These are phyloP conservation scores for Actenoides lindsayi DNA, from an alignment of 2,113 vertebrate species.

Conservation along the genomic window DNA sequence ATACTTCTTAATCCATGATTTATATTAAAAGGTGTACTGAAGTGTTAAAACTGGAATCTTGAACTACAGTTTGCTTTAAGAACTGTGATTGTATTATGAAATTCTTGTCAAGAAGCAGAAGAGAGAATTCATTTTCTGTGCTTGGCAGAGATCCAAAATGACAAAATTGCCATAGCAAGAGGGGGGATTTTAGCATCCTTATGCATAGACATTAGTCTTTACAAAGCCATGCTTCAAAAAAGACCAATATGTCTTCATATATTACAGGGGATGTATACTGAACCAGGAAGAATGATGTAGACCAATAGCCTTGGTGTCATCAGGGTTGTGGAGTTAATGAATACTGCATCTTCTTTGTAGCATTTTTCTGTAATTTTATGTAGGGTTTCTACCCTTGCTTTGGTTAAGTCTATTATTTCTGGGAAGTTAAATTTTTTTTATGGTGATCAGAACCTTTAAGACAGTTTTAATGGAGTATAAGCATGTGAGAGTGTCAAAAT, in stretches of 20 bases:
- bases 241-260: not conserved
- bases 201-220: not conserved
- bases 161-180: not conserved
- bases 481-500: not conserved
- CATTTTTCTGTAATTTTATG: not conserved
- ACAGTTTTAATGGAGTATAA: not conserved
- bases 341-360: not conserved
- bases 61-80: not conserved
- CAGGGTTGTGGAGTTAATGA: not conserved
- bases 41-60: not conserved
- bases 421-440: not conserved
- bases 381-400: not conserved
- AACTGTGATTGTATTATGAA: not conserved
- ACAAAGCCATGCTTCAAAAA: not conserved
- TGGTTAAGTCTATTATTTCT: not conserved
- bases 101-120: not conserved
- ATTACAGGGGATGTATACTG: not conserved
- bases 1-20: not conserved
- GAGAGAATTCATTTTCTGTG: not conserved
- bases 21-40: not conserved
- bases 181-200: not conserved
- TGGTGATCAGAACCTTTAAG: not conserved
- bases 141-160: not conserved
- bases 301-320: not conserved
- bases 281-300: not conserved